Evolutionary conservation across 1,140 invertebrate species (phyloP).

Genomic region (Pseudomyrmex cubaensis): DNA sequence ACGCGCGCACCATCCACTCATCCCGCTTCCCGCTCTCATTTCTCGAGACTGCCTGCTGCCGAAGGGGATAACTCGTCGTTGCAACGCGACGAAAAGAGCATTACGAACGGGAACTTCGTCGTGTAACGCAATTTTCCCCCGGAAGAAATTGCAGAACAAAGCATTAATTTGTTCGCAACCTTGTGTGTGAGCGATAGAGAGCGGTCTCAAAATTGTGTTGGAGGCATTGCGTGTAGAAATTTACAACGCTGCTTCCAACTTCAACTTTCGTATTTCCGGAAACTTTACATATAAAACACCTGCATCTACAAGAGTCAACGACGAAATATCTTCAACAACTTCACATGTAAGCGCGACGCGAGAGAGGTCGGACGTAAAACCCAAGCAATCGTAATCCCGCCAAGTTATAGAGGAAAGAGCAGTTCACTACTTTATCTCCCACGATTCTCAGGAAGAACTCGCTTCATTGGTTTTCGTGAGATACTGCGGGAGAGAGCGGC

Average conservation of each 20-base stretch:
- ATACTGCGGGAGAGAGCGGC: constrained; percentile 41
- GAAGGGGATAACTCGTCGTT: constrained; percentile 49
- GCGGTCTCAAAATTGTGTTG: too few relatives aligned
- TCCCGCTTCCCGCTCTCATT: constrained; percentile 30
- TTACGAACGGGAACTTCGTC: constrained; percentile 27
- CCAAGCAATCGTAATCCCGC: constrained; percentile 36
- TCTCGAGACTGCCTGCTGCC: constrained; percentile 29
- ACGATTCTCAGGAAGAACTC: constrained; percentile 38
- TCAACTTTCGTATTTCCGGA: neutral
- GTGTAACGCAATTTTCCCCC: constrained; percentile 14
- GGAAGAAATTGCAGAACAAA: constrained; percentile 33
- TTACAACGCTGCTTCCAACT: neutral
- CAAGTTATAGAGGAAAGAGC: constrained; percentile 12
- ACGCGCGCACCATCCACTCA: constrained; percentile 13
- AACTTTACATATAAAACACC: neutral
- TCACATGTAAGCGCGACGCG: constrained; percentile 21
- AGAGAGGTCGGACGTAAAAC: constrained; percentile 29
- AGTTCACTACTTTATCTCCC: constrained; percentile 49
- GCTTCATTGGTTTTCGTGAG: constrained; percentile 44
- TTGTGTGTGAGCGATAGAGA: neutral
- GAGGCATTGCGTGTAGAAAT: neutral
- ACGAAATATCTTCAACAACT: constrained; percentile 18
- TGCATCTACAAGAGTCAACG: neutral
- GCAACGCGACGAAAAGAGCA: constrained; percentile 49
- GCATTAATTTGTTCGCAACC: constrained; percentile 18